Evolutionary conservation across 2,113 vertebrate genomes (phyloP).

Genomic region (Cettia cetti): DNA sequence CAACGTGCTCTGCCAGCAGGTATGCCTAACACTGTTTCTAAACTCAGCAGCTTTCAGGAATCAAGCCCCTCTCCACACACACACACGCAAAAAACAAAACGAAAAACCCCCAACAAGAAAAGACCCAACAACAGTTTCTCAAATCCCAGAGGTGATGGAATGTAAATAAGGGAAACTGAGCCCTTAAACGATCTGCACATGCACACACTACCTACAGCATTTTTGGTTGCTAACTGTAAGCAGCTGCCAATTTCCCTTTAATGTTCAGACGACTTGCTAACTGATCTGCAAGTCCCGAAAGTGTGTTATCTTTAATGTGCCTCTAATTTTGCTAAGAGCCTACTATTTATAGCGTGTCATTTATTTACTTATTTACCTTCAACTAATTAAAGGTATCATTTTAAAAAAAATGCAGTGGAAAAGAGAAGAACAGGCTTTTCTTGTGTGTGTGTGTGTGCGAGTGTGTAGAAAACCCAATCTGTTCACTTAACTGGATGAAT

Average conservation of each 20-base stretch:
- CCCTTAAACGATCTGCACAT: constrained; percentile 37
- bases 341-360: constrained; percentile 56
- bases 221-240: constrained; percentile 58
- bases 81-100: neutral
- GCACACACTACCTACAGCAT: constrained; percentile 51
- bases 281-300: constrained; percentile 64
- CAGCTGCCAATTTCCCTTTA: constrained; percentile 60
- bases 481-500: neutral
- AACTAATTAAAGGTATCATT: constrained; percentile 50
- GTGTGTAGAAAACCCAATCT: neutral
- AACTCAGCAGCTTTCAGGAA: neutral
- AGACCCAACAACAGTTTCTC: neutral
- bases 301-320: constrained; percentile 66
- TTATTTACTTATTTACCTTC: constrained; percentile 66
- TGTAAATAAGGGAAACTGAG: constrained; percentile 34
- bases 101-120: neutral
- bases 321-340: constrained; percentile 66
- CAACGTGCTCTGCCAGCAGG: neutral
- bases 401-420: neutral
- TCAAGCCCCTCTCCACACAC: neutral
- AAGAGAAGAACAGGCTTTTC: neutral
- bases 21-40: neutral
- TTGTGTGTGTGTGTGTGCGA: neutral
- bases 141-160: constrained; percentile 24
- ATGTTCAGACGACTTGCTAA: constrained; percentile 50